Conservation (phyloP, 2,797 vertebrate species). For the Microchirus variegatus region DNA sequence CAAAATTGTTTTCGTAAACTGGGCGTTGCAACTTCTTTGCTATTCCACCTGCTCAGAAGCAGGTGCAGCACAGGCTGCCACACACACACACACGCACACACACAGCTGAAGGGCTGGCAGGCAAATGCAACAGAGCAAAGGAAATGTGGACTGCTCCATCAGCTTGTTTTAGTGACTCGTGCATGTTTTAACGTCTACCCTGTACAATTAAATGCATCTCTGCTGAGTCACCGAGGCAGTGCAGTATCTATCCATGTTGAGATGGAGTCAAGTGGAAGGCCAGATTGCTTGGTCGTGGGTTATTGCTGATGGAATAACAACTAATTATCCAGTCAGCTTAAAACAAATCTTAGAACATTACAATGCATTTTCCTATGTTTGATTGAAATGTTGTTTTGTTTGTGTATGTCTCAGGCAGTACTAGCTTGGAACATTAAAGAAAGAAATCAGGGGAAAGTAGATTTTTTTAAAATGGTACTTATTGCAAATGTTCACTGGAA, state of each 20-base stretch:
- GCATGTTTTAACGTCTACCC: constrained; percentile 53
- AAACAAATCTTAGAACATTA: constrained; percentile 1
- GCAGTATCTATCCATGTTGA: constrained; percentile 25
- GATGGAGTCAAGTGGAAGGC: constrained; percentile 16
- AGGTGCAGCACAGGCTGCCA: constrained; percentile 55
- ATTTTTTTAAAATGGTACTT: too few relatives aligned
- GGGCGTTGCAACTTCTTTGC: constrained; percentile 47
- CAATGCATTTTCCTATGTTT: too few relatives aligned
- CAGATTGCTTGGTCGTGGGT: not conserved
- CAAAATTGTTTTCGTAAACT: constrained; percentile 53
- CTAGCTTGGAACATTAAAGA: too few relatives aligned
- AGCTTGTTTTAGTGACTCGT: constrained; percentile 53
- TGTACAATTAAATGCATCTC: constrained; percentile 48
- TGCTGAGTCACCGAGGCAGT: constrained; percentile 50
- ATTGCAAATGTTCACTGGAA: too few relatives aligned
- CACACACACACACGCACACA: constrained; percentile 42
- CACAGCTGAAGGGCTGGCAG: constrained; percentile 38
- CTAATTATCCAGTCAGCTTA: not conserved
- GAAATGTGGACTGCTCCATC: constrained; percentile 47
- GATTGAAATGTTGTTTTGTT: too few relatives aligned
- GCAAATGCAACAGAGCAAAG: constrained; percentile 48
- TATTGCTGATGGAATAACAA: constrained; percentile 3
- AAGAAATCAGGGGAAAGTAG: too few relatives aligned
- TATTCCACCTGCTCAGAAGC: constrained; percentile 75
- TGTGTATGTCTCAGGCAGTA: too few relatives aligned